Evolutionary conservation across 64 coral and sea anemone species (phyloP).

Genomic region (Stylophora pistillata): DNA sequence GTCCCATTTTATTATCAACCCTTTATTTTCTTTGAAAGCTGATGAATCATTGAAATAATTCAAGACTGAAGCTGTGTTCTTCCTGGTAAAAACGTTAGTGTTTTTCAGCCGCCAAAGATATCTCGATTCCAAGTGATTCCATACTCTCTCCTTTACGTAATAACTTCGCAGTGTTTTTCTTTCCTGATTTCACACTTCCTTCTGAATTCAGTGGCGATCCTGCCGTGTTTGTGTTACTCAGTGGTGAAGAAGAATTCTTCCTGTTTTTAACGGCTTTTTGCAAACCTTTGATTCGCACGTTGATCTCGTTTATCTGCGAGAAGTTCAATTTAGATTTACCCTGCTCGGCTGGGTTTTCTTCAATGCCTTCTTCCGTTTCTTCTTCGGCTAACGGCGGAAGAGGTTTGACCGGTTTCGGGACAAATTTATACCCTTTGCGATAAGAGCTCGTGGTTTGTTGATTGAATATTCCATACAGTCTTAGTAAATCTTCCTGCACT

Average conservation of each 20-base stretch:
- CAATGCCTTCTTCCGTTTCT: neutral
- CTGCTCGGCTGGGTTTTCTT: conserved; percentile 1
- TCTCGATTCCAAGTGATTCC: neutral
- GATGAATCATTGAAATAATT: neutral
- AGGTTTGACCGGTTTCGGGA: conserved; percentile 5
- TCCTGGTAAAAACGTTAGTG: neutral
- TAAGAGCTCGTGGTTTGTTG: conserved; percentile 78
- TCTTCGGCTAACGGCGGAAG: neutral
- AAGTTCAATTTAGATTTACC: conserved; percentile 39
- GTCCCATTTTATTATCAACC: neutral
- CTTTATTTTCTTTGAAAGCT: neutral
- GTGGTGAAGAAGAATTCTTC: conserved; percentile 26
- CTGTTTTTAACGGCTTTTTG: conserved; percentile 32
- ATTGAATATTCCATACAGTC: conserved; percentile 68
- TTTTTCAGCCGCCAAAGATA: neutral
- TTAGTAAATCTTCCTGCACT: conserved; percentile 47
- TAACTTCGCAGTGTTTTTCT: neutral
- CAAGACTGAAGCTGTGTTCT: neutral
- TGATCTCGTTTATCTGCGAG: conserved; percentile 56
- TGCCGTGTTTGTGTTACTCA: neutral
- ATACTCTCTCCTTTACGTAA: conserved; percentile 11
- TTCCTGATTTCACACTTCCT: neutral
- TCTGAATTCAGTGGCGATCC: neutral
- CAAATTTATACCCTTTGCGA: conserved; percentile 60
- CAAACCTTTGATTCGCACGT: conserved; percentile 40